Base-by-base conservation (phyloP, 1,140 invertebrate species). In the Danaus melanippus region DNA sequence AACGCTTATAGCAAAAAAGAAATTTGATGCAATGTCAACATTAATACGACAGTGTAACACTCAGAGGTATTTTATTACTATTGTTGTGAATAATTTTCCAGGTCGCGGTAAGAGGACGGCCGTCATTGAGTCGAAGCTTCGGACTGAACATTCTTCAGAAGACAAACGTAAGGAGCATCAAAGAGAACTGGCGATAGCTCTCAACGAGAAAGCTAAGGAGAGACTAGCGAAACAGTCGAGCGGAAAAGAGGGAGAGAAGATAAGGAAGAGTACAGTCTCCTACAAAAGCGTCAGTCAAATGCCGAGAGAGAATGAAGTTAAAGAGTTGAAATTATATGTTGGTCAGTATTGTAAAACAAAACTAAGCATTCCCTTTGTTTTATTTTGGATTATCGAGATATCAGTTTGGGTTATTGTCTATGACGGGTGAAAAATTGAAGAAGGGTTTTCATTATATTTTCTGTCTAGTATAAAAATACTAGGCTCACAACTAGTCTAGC, bases 131-230 rank as follows among this genome's bases (percentile, higher is more conserved):
- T 97, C 94, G 0, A 98, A 99, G 87, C 90, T 99, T 7, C 89
- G 98, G 70, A 97, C 95, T 50, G 98, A 99, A 79, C 93, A 96
- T 66, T 97, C 96, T 15, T 93, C 96, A 0, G 98, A 99, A 87
- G 98, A 99, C 67, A 99, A 99, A 84, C 90, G 98, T 12, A 97
- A 98, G 73, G 92, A 97, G 71, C 97, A 99, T 90, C 98, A 99
- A 79, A 96, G 96, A 68, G 97, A 99, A 88, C 87, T 99, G 39
- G 96, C 95, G 0, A 90, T 93, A 48, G 91, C 93, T 55, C 84
- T 99, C 9, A 99, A 99, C 77, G 95, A 97, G 76, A 93, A 94
- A 50, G 98, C 98, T 0, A 93, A 94, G 65, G 94, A 96, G 68
- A 90, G 98, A 48, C 87, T 99, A 15, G 95, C 96, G 8, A 94